Percentiles rank a stretch among this genome's conserved stretches.
Evolutionary conservation across 2,113 vertebrate genomes (phyloP).

Genomic region (Alectura lathami): DNA sequence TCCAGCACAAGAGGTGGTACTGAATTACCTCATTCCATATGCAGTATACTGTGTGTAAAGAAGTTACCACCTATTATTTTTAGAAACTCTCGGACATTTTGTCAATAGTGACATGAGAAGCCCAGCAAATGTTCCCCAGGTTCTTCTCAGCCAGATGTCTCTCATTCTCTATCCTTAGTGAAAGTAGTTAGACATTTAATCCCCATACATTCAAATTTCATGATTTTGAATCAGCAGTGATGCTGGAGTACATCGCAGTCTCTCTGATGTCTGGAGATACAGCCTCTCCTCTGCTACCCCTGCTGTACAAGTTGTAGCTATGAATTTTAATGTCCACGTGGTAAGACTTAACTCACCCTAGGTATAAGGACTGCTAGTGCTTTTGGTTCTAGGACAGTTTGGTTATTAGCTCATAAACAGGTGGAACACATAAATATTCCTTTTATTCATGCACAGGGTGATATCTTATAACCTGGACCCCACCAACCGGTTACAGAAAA

Average conservation of each 20-base stretch:
- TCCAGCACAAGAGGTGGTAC: not conserved
- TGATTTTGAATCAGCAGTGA: not conserved
- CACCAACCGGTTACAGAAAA: not conserved
- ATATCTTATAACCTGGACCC: not conserved
- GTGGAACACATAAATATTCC: not conserved
- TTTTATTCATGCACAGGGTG: not conserved
- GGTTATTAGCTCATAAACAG: not conserved
- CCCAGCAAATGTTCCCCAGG: not conserved
- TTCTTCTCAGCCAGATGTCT: not conserved
- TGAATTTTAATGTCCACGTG: not conserved
- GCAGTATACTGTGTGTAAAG: not conserved
- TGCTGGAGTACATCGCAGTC: not conserved
- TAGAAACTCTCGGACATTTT: constrained; percentile 27
- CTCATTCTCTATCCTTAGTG: not conserved
- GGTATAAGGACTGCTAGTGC: not conserved
- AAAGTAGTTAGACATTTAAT: not conserved
- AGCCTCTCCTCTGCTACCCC: not conserved
- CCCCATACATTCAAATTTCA: not conserved
- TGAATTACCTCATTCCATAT: not conserved
- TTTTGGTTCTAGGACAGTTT: not conserved
- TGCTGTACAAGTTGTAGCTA: not conserved
- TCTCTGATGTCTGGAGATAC: not conserved
- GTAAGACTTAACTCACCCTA: not conserved
- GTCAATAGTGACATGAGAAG: not conserved
- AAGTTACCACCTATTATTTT: constrained; percentile 23